Base-by-base conservation (phyloP, 30 jellyfish, hydroid and myxozoan species). In the Pseudorhiza aurosa region DNA sequence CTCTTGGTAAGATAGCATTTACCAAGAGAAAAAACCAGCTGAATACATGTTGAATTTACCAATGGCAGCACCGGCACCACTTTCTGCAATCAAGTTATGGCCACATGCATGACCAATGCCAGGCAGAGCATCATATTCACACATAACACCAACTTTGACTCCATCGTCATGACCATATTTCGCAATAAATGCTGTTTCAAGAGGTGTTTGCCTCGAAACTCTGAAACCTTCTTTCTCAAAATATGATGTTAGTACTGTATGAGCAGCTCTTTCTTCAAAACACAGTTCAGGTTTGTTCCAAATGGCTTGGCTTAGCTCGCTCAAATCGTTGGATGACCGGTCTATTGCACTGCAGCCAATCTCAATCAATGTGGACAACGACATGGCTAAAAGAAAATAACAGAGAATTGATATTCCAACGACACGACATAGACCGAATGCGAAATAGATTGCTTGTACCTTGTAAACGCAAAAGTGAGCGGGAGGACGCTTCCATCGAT, bases 21-120 rank as follows among this genome's bases (percentile, higher is more conserved):
- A n/a, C n/a, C n/a, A n/a, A n/a, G n/a, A n/a, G n/a, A n/a, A n/a
- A n/a, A n/a, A n/a, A n/a, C n/a, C n/a, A n/a, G n/a, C n/a, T n/a
- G n/a, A n/a, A n/a, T n/a, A n/a, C n/a, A n/a, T n/a, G n/a, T n/a
- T n/a, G n/a, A n/a, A n/a, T n/a, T n/a, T 46, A 84, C 95, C 95
- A 12, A 84, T 28, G 15, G 86, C 93, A 18, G 96, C 88, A 3
- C 85, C 92, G 18, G 81, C 64, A 2, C 96, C 96, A 19, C 93
- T 88, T 32, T 87, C 96, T 27, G 96, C 96, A 44, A 87, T 87
- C 77, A 87, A 72, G 59, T 87, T 87, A 36, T 87, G 96, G 27
- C 96, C 96, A 60, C 96, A 87, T 50, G 90, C 96, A 69, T 87
- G 96, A 5, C 96, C 96, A 68, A 87, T 72, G 44, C 92, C 96